phyloP scores from a whole-genome alignment of 2,888 invertebrate species.

The Sinopyrophorus schimmeli region DNA sequence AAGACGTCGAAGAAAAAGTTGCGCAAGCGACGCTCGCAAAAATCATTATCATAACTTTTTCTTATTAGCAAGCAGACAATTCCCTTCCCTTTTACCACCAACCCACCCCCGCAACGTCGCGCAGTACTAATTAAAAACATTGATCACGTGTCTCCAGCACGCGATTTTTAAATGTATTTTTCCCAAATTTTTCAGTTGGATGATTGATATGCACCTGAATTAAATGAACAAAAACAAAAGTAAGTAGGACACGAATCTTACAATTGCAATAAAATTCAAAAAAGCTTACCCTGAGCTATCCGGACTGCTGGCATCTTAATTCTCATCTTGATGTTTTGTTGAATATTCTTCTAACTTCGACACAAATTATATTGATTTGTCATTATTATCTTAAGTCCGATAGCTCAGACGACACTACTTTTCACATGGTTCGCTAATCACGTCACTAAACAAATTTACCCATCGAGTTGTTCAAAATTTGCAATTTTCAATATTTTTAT shows the following conservation, averaged over 20 bases:
- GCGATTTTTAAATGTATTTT: slow-evolving; percentile 32
- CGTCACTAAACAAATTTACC: slow-evolving; percentile 14
- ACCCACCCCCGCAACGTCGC: slow-evolving; percentile 39
- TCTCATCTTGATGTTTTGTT: slow-evolving; percentile 76
- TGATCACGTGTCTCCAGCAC: slow-evolving; percentile 45
- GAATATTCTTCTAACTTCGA: slow-evolving; percentile 11
- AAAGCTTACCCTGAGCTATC: slow-evolving; percentile 89
- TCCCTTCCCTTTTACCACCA: slow-evolving; percentile 44
- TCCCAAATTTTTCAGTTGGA: background rate
- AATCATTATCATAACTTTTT: slow-evolving; percentile 56
- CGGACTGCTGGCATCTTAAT: slow-evolving; percentile 97
- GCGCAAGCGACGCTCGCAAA: slow-evolving; percentile 53
- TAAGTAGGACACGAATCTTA: background rate
- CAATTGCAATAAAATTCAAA: slow-evolving; percentile 6
- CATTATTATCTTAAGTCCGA: slow-evolving; percentile 21
- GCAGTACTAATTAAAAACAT: slow-evolving; percentile 46
- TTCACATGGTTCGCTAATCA: slow-evolving; percentile 19
- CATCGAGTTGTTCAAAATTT: slow-evolving; percentile 3
- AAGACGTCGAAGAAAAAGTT: slow-evolving; percentile 46
- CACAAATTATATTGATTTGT: slow-evolving; percentile 15
- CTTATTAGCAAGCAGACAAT: slow-evolving; percentile 56
- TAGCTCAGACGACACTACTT: slow-evolving; percentile 13
- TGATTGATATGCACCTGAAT: background rate
- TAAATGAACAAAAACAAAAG: background rate
- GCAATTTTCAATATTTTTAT: slow-evolving; percentile 2